Conservation (phyloP, 2,113 vertebrate species). For the Nesoenas mayeri region DNA sequence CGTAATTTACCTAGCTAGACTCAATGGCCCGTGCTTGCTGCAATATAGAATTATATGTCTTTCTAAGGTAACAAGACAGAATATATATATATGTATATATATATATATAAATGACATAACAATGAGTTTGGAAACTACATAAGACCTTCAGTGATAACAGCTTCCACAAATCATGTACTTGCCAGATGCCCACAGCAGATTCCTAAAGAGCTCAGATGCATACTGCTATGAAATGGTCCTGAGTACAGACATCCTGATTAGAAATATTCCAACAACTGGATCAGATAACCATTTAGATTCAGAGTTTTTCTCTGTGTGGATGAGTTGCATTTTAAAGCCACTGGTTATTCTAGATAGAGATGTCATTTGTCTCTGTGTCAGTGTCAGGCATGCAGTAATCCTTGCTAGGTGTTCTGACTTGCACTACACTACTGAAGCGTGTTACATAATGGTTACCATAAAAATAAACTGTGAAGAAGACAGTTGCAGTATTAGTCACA, state of each 20-base stretch:
- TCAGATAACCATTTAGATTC: not conserved
- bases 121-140: not conserved
- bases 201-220: not conserved
- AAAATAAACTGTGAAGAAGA: not conserved
- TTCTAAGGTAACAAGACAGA: not conserved
- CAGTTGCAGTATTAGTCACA: not conserved
- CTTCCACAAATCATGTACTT: not conserved
- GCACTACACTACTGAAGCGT: fast-evolving
- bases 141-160: not conserved
- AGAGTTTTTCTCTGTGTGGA: not conserved
- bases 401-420: not conserved
- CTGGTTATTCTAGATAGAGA: not conserved
- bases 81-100: not conserved
- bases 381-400: not conserved
- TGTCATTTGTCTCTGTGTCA: not conserved
- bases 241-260: not conserved
- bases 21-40: not conserved
- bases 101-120: not conserved
- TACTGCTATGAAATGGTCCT: not conserved
- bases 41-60: not conserved
- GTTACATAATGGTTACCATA: not conserved
- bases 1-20: not conserved
- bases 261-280: not conserved
- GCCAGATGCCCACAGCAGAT: not conserved
- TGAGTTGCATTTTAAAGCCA: not conserved